Base-by-base conservation (phyloP, 2,797 vertebrate genomes). In the Choloepus didactylus region DNA sequence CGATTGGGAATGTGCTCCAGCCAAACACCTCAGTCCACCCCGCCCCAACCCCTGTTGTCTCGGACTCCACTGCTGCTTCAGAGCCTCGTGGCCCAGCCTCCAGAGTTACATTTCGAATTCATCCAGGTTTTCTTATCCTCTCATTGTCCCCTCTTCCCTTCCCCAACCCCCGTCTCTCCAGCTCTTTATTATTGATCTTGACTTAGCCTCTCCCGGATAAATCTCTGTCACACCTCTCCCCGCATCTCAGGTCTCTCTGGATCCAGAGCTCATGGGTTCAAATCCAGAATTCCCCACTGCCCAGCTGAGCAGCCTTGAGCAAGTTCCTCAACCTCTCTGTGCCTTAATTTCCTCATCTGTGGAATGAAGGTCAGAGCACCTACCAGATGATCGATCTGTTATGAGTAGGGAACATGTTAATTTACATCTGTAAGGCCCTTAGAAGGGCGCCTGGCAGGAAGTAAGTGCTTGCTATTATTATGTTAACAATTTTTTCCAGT, bases 311-410 rank as follows among this genome's bases (percentile, higher is more conserved):
- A 69, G 67, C 11, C 70, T 35, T 38, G 59, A 72, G 46, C 44
- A 41, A 82, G 49, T 66, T 25, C 62, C 56, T 76, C 82, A 75
- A 83, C 54, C 67, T 87, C 60, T 87, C 93, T 92, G 85, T 29
- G 76, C 66, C 25, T 87, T 15, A 4, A 0, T n/a, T 72, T 15
- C 27, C 35, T 73, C 41, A 0, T 29, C 46, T 54, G 38, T 66
- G 59, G 70, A 29, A n/a, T 12, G 77, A 80, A 87, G 79, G 86
- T 73, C 4, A 19, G 12, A 82, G 51, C 41, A 0, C 6, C n/a
- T 11, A 2, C 77, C 27, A 54, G 31, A 2, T 35, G 41, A 29
- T 3, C 12, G 29, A 19, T 51, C 15, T 56, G 46, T 49, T 14
- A 6, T 25, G 51, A 51, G 5, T 44, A 7, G 9, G 31, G 35